phyloP scores from a whole-genome alignment of 1,140 invertebrate genomes.

The Telenomus remus region DNA sequence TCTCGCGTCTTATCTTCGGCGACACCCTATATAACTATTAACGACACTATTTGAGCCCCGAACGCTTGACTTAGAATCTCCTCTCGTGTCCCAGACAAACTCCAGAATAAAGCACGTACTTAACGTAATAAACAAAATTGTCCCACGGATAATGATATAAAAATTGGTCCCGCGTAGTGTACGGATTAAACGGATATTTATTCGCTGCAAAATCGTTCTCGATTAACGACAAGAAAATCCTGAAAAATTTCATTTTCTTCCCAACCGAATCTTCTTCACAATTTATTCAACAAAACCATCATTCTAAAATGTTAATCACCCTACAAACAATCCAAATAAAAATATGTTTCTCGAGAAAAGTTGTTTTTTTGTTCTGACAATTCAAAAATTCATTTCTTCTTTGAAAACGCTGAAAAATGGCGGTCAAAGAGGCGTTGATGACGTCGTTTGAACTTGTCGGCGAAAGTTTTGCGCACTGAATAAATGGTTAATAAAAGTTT shows the following conservation, averaged over 20 bases:
- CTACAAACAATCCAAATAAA: no score
- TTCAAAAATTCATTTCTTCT: conserved; percentile 12
- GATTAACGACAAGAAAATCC: conserved; percentile 9
- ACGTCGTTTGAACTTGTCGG: conserved; percentile 32
- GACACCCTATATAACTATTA: conserved; percentile 39
- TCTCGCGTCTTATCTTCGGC: conserved; percentile 19
- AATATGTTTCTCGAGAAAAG: not conserved
- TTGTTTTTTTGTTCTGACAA: no score
- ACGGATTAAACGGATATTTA: conserved; percentile 43
- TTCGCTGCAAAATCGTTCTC: conserved; percentile 19
- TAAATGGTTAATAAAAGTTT: conserved; percentile 42
- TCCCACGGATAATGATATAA: conserved; percentile 39
- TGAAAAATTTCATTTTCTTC: no score
- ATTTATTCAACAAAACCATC: no score
- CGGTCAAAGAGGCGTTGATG: conserved; percentile 37
- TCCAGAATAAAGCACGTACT: conserved; percentile 44
- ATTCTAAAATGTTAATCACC: no score
- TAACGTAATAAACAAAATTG: conserved; percentile 50
- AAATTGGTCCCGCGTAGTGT: conserved; percentile 35
- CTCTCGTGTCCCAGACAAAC: conserved; percentile 14
- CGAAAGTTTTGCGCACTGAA: conserved; percentile 13
- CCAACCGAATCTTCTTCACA: no score
- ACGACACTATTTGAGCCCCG: conserved; percentile 36
- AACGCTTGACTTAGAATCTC: conserved; percentile 43
- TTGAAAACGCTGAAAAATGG: conserved; percentile 7